Base-by-base conservation (phyloP, 2,888 invertebrate genomes). In the Lochmaea capreae region DNA sequence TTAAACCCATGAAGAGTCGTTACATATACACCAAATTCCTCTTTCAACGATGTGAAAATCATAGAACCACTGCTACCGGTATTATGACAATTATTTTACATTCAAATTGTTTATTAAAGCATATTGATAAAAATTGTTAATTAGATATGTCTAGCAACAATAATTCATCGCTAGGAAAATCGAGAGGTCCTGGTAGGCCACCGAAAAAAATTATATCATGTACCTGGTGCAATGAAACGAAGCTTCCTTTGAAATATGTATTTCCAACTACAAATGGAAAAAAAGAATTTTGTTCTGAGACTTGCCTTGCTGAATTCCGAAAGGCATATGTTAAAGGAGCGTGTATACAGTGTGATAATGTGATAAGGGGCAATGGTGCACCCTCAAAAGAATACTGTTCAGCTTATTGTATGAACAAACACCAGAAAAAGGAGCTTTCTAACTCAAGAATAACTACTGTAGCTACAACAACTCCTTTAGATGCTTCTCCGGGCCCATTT, bases 221-320 rank as follows among this genome's bases (percentile, higher is more conserved):
- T 87, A 95, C 95, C 22, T 96, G 95, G 96, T 96, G 96, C 85
- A 93, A 93, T 72, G 95, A 95, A 87, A 92, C 92, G 76, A 95
- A 94, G 87, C 91, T 93, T 77, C 93, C 94, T 3, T 86, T 97
- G 68, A 95, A 95, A 85, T 97, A 96, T 87, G 94, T 96, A 43
- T 88, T 95, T 78, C 97, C 96, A 11, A 94, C 94, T 3, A 94
- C 94, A 83, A 94, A 95, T 85, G 95, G 95, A 12, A 96, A 95
- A 84, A 96, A 96, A 84, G 96, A 96, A 85, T 97, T 97, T 87
- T 97, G 97, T 87, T 96, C 97, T 0, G 95, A 96, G 87, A 93
- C 93, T 43, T 97, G 97, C 87, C 90, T 97, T 63, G 92, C 94
- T 1, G 95, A 96, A 88, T 97, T 96, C 86, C 91, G 96, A 68